Evolutionary conservation across 64 coral and sea anemone species (phyloP), one percentile per base, ranked within the genome.

Genomic region (Pocillopora damicornis): DNA sequence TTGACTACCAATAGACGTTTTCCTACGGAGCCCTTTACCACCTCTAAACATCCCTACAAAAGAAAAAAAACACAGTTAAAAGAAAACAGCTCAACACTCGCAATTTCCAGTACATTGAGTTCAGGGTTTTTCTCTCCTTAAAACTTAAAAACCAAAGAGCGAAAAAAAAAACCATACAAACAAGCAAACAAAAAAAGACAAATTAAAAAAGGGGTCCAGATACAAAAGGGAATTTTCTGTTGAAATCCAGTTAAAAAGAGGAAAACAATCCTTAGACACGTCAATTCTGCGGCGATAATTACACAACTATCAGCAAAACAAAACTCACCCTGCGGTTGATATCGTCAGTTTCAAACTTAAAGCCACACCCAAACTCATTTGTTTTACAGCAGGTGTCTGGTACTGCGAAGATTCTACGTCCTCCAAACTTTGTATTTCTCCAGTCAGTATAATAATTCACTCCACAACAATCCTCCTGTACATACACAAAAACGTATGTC

Each of bases 361-460:
- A 80, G 2, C 91, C 91, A 51, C 91, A 92, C 4, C 15, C 58
- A 37, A n/a, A 15, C 1, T 72, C 18, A 16, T 35, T 15, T 15
- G 10, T 6, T 34, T 60, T 92, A 65, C 91, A 92, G 20, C 91
- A 92, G 58, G 86, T 92, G 36, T 88, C 23, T 20, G 91, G 91
- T 22, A 92, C 91, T 36, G 76, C 88, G 37, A 88, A 77, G 7
- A 82, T 69, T 37, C 91, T 73, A 23, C 65, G 22, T 5, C 81
- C 78, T n/a, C 77, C 91, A 17, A 83, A 92, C 9, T 16, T 30
- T 11, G 91, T 92, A 16, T 77, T 81, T 58, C 91, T 61, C 91
- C 91, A 92, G 56, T 92, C 91, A 69, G 86, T 75, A 15, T 83
- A 92, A 35, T 77, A 74, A 34, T 88, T 42, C 6, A 92, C 78